Evolutionary conservation across 1,140 invertebrate genomes (phyloP).

Genomic region (Ephestia elutella): DNA sequence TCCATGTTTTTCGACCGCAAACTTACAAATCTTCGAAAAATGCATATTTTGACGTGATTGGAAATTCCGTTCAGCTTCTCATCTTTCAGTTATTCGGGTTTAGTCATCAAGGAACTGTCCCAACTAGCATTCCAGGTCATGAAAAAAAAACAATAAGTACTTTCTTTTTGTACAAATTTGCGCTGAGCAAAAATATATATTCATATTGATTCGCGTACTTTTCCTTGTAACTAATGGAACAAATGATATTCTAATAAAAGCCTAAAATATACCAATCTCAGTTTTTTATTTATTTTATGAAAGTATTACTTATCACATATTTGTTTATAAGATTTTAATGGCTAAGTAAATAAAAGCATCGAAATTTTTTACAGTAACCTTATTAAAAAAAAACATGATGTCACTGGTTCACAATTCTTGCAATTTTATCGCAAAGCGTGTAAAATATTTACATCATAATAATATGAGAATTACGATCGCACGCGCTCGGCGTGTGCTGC

Average conservation of each 20-base stretch:
- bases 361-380: background rate
- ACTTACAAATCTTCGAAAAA: background rate
- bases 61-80: background rate
- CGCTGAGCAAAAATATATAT: background rate
- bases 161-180: background rate
- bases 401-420: no score
- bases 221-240: no score
- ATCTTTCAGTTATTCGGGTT: slow-evolving; percentile 1
- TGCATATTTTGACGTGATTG: background rate
- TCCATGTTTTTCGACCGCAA: background rate
- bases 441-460: background rate
- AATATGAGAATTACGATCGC: background rate
- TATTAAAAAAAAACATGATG: no score
- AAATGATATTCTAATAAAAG: no score
- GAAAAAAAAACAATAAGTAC: background rate
- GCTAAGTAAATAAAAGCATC: no score
- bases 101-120: background rate
- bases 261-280: no score
- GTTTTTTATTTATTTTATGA: no score
- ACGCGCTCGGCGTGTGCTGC: background rate
- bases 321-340: no score
- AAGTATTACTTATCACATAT: no score
- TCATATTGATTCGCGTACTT: no score
- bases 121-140: background rate
- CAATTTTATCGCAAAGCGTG: background rate